Evolutionary conservation across 2,888 invertebrate species (phyloP), one percentile per base, ranked within the genome.

Genomic region (Andrena bicolor): DNA sequence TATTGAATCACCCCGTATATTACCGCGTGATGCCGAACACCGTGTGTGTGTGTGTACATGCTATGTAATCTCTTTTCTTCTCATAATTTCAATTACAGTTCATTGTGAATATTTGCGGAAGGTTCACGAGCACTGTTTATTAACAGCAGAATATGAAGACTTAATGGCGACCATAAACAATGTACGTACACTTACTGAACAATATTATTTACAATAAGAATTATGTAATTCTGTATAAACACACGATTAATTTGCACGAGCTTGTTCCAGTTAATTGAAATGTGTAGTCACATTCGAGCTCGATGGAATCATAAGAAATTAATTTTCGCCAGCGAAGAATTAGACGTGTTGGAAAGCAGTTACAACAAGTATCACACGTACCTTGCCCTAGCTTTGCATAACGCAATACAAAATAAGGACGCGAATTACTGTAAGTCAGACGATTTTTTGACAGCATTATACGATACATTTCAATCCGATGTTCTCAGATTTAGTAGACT

Each of bases 361-460:
- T 94, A 93, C 71, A 92, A 92, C 2, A 94, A 93, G 64, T 92
- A 93, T 83, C 94, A 94, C 74, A 94, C 93, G 2, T 91, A 90
- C 56, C 88, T 94, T 61, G 93, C 93, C 16, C 85, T 93, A 53
- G 93, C 92, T 13, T 86, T 94, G 32, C 93, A 93, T 82, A 93
- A 93, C 69, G 93, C 94, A 7, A 90, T 92, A 2, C 93, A 92
- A 60, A 89, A 93, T 71, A 92, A 93, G 78, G 92, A 94, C 71
- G 93, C 92, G 56, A 92, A 93, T 86, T 94, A 92, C 82, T 90
- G 94, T 94, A 92, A 94, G 94, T 93, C 84, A 75, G 70, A 82
- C 13, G 51, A 61, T 63, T 61, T 69, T 60, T 76, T 88, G 16
- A 76, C 23, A 60, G 41, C 61, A 61, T 74, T 87, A 63, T 85